phyloP scores from a whole-genome alignment of 1,140 invertebrate genomes.

The Zaprionus kolodkinae region DNA sequence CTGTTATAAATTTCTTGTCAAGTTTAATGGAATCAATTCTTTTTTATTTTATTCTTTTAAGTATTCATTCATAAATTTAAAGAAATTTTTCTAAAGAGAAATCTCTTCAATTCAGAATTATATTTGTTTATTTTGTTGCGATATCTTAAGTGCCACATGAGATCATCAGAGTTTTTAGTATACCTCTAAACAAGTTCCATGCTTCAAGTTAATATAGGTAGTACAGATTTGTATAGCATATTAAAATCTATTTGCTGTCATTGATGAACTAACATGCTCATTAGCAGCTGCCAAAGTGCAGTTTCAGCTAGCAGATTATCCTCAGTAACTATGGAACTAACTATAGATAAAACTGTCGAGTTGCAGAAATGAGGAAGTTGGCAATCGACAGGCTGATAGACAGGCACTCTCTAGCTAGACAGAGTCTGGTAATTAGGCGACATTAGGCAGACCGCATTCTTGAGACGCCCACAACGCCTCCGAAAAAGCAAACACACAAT shows the following conservation, averaged over 20 bases:
- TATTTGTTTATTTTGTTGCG: too few relatives aligned
- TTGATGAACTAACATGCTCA: background rate
- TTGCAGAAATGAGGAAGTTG: constrained; percentile 2
- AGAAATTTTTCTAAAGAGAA: too few relatives aligned
- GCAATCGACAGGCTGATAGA: constrained; percentile 10
- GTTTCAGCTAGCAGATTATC: background rate
- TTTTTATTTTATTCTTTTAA: too few relatives aligned
- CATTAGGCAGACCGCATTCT: constrained; percentile 63
- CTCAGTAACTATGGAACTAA: background rate
- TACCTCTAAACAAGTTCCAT: background rate
- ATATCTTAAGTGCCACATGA: background rate
- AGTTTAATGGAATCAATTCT: too few relatives aligned
- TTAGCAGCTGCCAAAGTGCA: constrained; percentile 3
- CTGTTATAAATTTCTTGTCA: too few relatives aligned
- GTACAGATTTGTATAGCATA: background rate
- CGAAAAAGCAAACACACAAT: constrained; percentile 37
- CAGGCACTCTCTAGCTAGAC: constrained; percentile 35
- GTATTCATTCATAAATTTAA: too few relatives aligned
- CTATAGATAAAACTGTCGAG: background rate
- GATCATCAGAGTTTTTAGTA: background rate
- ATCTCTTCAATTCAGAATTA: too few relatives aligned
- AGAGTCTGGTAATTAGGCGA: constrained; percentile 42
- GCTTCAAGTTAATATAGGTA: background rate
- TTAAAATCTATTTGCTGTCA: background rate
- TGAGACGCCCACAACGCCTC: constrained; percentile 43